Percentiles rank a stretch among this genome's conserved stretches.
Evolutionary conservation across 30 jellyfish, hydroid and myxozoan genomes (phyloP).

Genomic region (Cassiopea andromeda): DNA sequence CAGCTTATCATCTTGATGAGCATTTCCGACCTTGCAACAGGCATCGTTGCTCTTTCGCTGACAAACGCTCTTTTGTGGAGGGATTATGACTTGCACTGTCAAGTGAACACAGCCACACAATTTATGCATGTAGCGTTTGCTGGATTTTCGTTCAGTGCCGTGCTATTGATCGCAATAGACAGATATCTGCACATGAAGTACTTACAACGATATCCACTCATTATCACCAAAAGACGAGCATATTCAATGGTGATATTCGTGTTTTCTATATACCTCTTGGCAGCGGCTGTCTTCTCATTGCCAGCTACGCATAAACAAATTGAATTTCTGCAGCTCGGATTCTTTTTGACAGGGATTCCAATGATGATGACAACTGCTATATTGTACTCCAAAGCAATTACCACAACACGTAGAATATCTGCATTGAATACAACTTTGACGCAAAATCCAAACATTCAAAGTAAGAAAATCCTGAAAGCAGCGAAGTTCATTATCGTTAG

Average conservation of each 20-base stretch:
- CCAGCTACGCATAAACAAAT: not conserved
- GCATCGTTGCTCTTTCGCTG: constrained; percentile 19
- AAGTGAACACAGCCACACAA: not conserved
- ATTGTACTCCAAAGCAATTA: constrained; percentile 11
- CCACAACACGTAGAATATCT: not conserved
- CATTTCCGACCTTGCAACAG: constrained; percentile 6
- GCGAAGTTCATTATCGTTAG: not conserved
- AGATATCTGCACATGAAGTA: constrained; percentile 45
- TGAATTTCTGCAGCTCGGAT: too few species aligned
- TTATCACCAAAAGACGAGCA: constrained; percentile 11
- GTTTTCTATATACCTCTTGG: not conserved
- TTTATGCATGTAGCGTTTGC: not conserved
- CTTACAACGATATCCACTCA: not conserved
- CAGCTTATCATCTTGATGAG: constrained; percentile 22
- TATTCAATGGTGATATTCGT: not conserved
- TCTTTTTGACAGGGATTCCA: not conserved
- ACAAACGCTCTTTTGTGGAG: not conserved
- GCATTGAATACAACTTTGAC: not conserved
- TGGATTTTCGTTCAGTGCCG: not conserved
- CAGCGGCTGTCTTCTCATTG: constrained; percentile 1
- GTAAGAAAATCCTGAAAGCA: not conserved
- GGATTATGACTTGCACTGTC: not conserved
- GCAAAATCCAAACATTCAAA: not conserved
- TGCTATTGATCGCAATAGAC: constrained; percentile 28
- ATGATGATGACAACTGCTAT: not conserved